Evolutionary conservation across 2,888 invertebrate genomes (phyloP), one percentile per base, ranked within the genome.

Genomic region (Steinernema scapterisci): DNA sequence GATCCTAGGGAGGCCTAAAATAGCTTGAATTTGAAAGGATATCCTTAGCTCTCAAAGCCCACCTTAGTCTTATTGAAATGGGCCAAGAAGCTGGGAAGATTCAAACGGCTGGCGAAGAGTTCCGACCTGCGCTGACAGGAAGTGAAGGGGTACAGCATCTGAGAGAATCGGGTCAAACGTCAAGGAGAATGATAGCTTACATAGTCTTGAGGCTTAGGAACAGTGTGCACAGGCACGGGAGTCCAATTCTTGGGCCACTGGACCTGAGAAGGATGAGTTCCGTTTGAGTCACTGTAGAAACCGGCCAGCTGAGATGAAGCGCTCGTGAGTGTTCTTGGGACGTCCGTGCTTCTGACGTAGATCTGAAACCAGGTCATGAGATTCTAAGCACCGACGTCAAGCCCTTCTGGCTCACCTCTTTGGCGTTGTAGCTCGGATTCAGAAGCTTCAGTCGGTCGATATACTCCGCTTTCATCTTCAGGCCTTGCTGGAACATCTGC

Each of bases 221-320:
- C 54, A 16, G 56, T 73, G 46, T 73, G 73, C 23, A 73, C 73
- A 11, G 73, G 73, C 25, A 73, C 56, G 7, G 73, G 73, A 63
- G 46, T 46, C 73, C 73, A 73, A 27, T 73, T 23, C 1, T 23
- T 27, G 25, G 73, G 73, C 73, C 73, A 73, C 16, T 23, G 5
- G 27, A 21, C 21, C 44, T 48, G 5, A 16, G 54, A 21, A 25
- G 73, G 73, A n/a, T 9, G 52, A 21, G 25, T 46, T 23, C 31
- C 52, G n/a, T 43, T n/a, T 1, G 73, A 70, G 16, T 27, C 3
- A 43, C 51, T 43, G 52, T 73, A 73, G 63, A 73, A 45, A 19
- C 25, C 73, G 21, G 73, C 73, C 27, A 73, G 16, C 1, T 73
- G 21, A 16, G 73, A 38, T 38, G 51, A 73, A 16, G 54, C 73